Evolutionary conservation across 2,797 vertebrate species (phyloP).

Genomic region (Pangasius djambal): DNA sequence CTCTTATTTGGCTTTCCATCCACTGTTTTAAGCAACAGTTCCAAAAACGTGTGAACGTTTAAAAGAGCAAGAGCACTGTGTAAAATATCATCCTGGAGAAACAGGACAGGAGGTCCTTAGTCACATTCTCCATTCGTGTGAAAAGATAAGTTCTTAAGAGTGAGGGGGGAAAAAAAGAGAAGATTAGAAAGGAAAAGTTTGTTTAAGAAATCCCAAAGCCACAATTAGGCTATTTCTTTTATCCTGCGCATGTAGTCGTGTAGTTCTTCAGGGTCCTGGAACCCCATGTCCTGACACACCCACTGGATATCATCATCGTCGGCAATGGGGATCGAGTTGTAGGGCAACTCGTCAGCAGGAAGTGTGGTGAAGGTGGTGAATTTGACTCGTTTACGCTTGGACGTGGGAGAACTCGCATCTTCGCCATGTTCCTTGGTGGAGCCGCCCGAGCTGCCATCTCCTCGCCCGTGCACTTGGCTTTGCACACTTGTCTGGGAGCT

Average conservation of each 20-base stretch:
- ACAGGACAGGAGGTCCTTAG: conserved; percentile 64
- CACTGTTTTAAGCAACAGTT: conserved; percentile 44
- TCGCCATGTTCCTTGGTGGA: conserved; percentile 91
- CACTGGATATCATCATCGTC: conserved; percentile 97
- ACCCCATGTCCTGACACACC: conserved; percentile 96
- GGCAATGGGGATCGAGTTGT: conserved; percentile 93
- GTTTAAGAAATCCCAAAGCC: conserved; percentile 53
- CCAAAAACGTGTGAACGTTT: conserved; percentile 65
- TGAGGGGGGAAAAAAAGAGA: conserved; percentile 71
- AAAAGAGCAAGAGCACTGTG: conserved; percentile 76
- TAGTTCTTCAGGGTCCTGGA: conserved; percentile 91
- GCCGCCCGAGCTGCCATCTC: conserved; percentile 91
- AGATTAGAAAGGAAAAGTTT: conserved; percentile 75
- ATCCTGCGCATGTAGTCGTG: conserved; percentile 96
- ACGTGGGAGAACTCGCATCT: conserved; percentile 93
- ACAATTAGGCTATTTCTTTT: conserved; percentile 92
- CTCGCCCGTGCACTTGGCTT: conserved; percentile 93
- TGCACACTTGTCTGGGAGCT: conserved; percentile 97
- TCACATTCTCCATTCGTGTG: conserved; percentile 65
- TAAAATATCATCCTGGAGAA: conserved; percentile 68
- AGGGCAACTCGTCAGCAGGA: conserved; percentile 92
- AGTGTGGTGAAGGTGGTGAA: conserved; percentile 97
- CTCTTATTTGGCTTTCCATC: conserved; percentile 73
- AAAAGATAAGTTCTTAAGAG: conserved; percentile 73
- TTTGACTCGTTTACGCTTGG: conserved; percentile 97